phyloP scores from a whole-genome alignment of 2,797 vertebrate species.

The Darevskia nairensis region DNA sequence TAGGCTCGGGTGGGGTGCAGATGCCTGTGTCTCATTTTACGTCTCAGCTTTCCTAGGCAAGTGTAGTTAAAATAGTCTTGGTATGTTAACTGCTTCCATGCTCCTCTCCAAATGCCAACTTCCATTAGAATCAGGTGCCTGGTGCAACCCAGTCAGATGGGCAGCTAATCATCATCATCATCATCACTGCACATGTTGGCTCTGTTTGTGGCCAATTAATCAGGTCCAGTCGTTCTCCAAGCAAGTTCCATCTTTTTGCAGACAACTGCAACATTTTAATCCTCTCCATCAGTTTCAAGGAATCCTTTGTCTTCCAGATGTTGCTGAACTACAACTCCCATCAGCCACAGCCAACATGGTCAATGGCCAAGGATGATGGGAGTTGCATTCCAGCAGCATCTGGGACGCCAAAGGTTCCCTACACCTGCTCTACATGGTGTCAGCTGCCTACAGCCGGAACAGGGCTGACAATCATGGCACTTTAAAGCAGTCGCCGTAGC shows the following conservation, averaged over 20 bases:
- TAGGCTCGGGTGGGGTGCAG: neutral
- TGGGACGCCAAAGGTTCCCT: no score
- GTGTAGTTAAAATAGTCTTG: slow-evolving; percentile 32
- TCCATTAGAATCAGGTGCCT: neutral
- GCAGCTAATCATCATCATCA: no score
- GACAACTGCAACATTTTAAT: neutral
- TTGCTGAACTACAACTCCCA: no score
- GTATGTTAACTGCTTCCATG: slow-evolving; percentile 2
- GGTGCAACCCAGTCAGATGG: no score
- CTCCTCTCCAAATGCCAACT: neutral
- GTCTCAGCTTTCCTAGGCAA: slow-evolving; percentile 1
- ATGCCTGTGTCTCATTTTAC: neutral
- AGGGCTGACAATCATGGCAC: neutral
- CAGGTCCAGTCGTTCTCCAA: neutral
- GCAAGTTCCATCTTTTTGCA: neutral
- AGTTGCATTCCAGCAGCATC: no score
- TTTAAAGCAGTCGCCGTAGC: neutral
- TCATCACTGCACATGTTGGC: neutral
- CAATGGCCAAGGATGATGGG: no score
- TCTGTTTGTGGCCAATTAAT: slow-evolving; percentile 1
- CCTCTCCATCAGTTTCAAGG: neutral
- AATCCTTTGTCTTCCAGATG: neutral
- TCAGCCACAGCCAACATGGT: no score
- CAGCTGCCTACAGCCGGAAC: neutral
- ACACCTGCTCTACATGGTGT: neutral